Evolutionary conservation across 2,113 vertebrate species (phyloP).

Genomic region (Microtus pennsylvanicus): DNA sequence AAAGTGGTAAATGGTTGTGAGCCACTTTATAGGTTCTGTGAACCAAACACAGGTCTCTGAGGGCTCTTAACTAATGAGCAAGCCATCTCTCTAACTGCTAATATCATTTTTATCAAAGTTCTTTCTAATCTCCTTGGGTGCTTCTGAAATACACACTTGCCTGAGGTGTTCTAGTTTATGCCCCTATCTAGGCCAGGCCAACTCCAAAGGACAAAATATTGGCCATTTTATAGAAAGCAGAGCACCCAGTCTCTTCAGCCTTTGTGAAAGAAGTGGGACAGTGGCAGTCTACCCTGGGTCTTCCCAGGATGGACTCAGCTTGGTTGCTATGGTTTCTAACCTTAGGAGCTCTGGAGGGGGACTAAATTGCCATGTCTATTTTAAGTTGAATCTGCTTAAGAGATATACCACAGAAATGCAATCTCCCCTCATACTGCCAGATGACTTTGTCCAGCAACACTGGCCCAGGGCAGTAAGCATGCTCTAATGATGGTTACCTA

Average conservation of each 20-base stretch:
- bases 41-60: background rate
- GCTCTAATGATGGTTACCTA: background rate
- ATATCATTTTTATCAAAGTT: background rate
- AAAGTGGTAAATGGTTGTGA: background rate
- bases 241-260: background rate
- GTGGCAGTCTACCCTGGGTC: too few species aligned
- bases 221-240: background rate
- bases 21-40: background rate
- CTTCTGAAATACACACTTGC: slow-evolving; percentile 16
- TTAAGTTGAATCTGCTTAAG: background rate
- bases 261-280: background rate
- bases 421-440: background rate
- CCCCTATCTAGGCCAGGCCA: background rate
- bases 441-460: background rate
- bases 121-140: slow-evolving; percentile 4
- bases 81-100: background rate
- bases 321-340: background rate
- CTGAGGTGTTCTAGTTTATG: slow-evolving; percentile 26
- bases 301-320: background rate
- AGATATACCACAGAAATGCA: background rate
- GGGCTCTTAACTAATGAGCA: background rate
- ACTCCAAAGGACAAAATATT: slow-evolving; percentile 8
- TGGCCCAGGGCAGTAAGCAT: background rate
- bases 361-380: background rate
- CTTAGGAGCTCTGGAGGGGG: background rate